Percentiles rank a stretch among this genome's conserved stretches.
phyloP scores from a whole-genome alignment of 2,797 vertebrate genomes.

The Steatocranus sp. region DNA sequence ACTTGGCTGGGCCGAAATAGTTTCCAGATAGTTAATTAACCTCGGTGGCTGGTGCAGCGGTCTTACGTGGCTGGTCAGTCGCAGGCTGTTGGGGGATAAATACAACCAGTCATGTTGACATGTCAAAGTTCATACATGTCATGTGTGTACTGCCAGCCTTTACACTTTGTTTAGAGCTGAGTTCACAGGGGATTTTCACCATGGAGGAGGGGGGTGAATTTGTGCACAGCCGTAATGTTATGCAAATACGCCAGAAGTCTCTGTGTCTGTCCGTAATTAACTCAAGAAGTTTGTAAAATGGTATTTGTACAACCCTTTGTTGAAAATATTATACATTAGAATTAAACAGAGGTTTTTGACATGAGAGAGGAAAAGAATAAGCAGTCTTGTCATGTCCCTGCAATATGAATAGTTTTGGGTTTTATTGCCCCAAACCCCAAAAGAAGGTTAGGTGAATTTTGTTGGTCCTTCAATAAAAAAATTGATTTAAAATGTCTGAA shows the following conservation, averaged over 20 bases:
- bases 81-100: conserved; percentile 56
- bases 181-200: conserved; percentile 58
- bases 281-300: conserved; percentile 15
- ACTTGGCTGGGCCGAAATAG: conserved; percentile 71
- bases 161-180: conserved; percentile 62
- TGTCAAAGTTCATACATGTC: conserved; percentile 71
- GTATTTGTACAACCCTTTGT: background rate
- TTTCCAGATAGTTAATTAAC: conserved; percentile 79
- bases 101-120: conserved; percentile 70
- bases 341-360: background rate
- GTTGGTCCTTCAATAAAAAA: background rate
- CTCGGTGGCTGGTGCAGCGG: conserved; percentile 48
- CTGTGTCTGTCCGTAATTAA: conserved; percentile 26
- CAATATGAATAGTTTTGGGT: background rate
- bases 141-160: conserved; percentile 38
- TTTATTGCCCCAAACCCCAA: background rate
- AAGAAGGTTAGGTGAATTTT: background rate
- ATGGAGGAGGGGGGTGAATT: conserved; percentile 9
- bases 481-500: background rate
- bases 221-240: conserved; percentile 23
- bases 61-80: conserved; percentile 49
- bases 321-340: background rate
- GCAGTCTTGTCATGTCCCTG: background rate
- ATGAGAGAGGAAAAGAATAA: background rate
- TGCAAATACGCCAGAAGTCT: conserved; percentile 44